Evolutionary conservation across 2,797 vertebrate species (phyloP).

Genomic region (Rhynchotus rufescens): DNA sequence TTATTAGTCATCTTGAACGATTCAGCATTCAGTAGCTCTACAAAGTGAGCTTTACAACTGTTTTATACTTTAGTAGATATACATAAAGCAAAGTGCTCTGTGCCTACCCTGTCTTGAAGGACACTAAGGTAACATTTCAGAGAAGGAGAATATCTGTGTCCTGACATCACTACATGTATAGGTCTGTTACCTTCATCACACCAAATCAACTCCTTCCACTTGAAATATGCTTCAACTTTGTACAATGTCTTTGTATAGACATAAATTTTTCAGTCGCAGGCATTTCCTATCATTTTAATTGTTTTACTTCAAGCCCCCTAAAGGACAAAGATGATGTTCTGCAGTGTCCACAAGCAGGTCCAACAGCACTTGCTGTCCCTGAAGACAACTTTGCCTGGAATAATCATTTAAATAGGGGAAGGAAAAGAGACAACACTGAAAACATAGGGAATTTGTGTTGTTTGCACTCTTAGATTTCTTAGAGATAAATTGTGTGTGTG

Average conservation of each 20-base stretch:
- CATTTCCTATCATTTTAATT: constrained; percentile 48
- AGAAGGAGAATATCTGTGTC: background rate
- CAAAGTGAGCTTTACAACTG: background rate
- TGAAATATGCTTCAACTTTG: constrained; percentile 11
- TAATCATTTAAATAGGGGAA: background rate
- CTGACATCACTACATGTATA: background rate
- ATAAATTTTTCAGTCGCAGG: constrained; percentile 17
- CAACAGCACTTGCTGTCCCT: background rate
- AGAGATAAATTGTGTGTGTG: background rate
- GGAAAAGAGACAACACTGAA: background rate
- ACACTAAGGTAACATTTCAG: background rate
- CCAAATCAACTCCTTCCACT: constrained; percentile 11
- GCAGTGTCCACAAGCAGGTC: background rate
- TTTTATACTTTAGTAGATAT: background rate
- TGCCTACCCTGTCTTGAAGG: background rate
- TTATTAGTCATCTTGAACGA: background rate
- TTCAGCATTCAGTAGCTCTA: background rate
- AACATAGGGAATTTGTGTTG: background rate
- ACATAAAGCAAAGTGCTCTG: background rate
- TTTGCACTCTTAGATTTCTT: background rate
- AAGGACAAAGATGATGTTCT: background rate
- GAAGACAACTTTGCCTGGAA: constrained; percentile 11
- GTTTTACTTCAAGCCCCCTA: background rate
- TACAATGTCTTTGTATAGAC: constrained; percentile 24
- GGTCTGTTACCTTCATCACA: background rate